These are phyloP conservation scores for Cinclus cinclus DNA, from an alignment of 2,113 vertebrate genomes.

Conservation along the genomic window DNA sequence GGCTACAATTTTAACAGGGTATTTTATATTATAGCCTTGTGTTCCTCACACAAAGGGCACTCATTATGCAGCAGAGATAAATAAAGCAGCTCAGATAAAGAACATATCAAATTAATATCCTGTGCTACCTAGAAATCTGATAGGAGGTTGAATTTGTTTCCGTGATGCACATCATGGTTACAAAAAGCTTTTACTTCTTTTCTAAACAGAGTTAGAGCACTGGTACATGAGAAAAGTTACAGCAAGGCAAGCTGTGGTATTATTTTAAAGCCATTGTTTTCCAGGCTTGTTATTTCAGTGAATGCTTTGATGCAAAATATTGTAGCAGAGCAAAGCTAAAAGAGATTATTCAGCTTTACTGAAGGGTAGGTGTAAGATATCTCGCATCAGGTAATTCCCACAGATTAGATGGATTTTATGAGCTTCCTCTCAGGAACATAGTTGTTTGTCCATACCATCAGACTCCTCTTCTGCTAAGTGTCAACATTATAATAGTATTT, in stretches of 20 bases:
- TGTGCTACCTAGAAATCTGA: conserved; percentile 27
- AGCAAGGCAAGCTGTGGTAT: neutral
- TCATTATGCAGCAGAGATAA: conserved; percentile 32
- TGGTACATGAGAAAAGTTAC: neutral
- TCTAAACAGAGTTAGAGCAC: neutral
- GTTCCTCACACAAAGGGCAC: conserved; percentile 21
- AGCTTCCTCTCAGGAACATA: neutral
- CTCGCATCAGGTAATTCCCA: neutral
- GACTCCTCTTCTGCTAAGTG: neutral
- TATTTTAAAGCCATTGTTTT: neutral
- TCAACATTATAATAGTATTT: neutral
- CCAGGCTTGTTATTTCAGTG: neutral
- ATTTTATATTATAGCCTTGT: conserved; percentile 12
- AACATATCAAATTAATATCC: conserved; percentile 47
- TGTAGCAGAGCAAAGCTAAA: neutral
- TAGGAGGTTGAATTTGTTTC: conserved; percentile 30
- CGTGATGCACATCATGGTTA: neutral
- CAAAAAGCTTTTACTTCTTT: conserved; percentile 11
- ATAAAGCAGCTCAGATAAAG: conserved; percentile 41
- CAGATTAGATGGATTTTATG: neutral
- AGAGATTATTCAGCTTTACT: neutral
- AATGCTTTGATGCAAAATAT: neutral
- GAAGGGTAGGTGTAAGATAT: neutral
- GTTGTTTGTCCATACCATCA: neutral
- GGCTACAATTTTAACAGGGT: neutral